These are phyloP conservation scores for Buceros bicornis DNA, from an alignment of 2,797 vertebrate species.

Conservation along the genomic window DNA sequence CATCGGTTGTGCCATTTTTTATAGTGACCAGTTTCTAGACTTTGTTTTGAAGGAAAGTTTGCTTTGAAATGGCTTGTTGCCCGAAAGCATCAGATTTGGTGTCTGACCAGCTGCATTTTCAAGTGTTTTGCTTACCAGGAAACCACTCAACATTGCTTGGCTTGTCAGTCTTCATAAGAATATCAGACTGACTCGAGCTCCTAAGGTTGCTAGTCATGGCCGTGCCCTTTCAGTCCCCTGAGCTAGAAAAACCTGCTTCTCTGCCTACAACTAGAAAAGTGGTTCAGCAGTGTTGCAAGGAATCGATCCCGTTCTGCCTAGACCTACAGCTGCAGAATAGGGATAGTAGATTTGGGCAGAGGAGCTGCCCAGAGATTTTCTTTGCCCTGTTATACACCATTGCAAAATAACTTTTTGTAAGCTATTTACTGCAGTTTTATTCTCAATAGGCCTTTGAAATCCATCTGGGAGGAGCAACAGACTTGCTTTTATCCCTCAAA, in stretches of 20 bases:
- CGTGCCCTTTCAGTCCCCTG: not conserved
- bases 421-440: not conserved
- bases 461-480: accelerated
- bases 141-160: not conserved
- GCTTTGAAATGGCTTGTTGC: not conserved
- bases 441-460: not conserved
- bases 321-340: not conserved
- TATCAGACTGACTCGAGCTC: not conserved
- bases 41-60: not conserved
- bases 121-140: not conserved
- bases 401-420: not conserved
- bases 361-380: not conserved
- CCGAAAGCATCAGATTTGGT: not conserved
- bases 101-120: not conserved
- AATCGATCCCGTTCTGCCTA: not conserved
- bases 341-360: not conserved
- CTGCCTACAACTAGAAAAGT: not conserved
- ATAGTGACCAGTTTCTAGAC: not conserved
- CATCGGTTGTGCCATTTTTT: not conserved
- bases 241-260: not conserved
- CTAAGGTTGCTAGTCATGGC: not conserved
- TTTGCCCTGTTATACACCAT: not conserved
- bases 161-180: not conserved
- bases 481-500: not conserved
- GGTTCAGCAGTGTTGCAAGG: not conserved